Evolutionary conservation across 2,888 invertebrate species (phyloP).

Genomic region (Eumacrocentrus americanus): DNA sequence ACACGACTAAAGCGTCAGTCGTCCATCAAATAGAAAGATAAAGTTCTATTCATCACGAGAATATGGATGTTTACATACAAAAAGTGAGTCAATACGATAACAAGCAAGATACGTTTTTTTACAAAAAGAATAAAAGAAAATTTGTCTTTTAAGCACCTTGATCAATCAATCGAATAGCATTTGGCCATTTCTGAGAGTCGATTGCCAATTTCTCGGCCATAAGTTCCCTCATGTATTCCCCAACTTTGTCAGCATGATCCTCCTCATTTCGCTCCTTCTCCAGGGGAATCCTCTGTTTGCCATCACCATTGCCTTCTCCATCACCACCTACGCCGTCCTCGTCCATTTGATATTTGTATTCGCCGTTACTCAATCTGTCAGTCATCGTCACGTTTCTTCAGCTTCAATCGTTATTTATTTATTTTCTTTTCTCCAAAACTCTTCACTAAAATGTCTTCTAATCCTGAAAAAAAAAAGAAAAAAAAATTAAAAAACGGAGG

Average conservation of each 20-base stretch:
- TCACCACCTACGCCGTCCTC: slow-evolving; percentile 36
- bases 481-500: too few species aligned
- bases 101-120: too few species aligned
- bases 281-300: slow-evolving; percentile 43
- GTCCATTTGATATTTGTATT: slow-evolving; percentile 52
- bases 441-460: too few species aligned
- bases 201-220: slow-evolving; percentile 74
- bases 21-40: neutral
- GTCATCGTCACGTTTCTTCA: slow-evolving; percentile 46
- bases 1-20: neutral
- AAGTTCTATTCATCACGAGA: neutral
- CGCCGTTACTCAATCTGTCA: slow-evolving; percentile 55
- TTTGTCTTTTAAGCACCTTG: slow-evolving; percentile 66
- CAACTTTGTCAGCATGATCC: slow-evolving; percentile 72
- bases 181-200: slow-evolving; percentile 69
- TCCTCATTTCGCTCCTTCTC: slow-evolving; percentile 65
- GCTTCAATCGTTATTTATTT: too few species aligned
- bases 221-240: slow-evolving; percentile 78
- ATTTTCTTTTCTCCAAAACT: too few species aligned
- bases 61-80: neutral
- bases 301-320: slow-evolving; percentile 16
- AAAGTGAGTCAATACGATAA: too few species aligned
- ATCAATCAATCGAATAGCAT: slow-evolving; percentile 74
- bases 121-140: neutral
- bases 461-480: too few species aligned